phyloP scores from a whole-genome alignment of 2,888 invertebrate species.

The Schrankia costaestrigalis region DNA sequence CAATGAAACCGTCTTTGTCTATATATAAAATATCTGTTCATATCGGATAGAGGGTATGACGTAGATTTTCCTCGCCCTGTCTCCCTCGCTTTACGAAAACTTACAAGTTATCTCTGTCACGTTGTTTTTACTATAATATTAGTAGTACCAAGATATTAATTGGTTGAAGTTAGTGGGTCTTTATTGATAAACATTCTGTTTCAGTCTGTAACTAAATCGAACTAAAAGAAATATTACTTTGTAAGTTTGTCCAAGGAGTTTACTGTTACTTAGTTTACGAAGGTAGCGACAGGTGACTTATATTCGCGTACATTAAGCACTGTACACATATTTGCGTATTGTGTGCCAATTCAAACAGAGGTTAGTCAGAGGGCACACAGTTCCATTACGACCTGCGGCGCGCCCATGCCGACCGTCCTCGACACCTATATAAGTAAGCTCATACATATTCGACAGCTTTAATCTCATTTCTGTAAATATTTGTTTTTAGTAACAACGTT shows the following conservation, averaged over 20 bases:
- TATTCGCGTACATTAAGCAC: slow-evolving; percentile 16
- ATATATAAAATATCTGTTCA: slow-evolving; percentile 12
- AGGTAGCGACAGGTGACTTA: slow-evolving; percentile 1
- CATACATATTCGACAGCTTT: slow-evolving; percentile 50
- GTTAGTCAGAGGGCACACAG: slow-evolving; percentile 14
- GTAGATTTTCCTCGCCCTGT: slow-evolving; percentile 9
- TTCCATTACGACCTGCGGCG: slow-evolving; percentile 24
- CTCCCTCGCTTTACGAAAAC: slow-evolving; percentile 16
- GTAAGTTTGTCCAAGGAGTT: too few relatives aligned
- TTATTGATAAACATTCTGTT: too few relatives aligned
- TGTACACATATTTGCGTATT: slow-evolving; percentile 24
- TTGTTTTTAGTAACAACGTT: slow-evolving; percentile 29
- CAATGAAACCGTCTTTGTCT: not conserved
- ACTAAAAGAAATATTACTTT: too few relatives aligned
- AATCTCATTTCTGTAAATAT: slow-evolving; percentile 52
- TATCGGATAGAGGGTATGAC: slow-evolving; percentile 3
- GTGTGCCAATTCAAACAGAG: slow-evolving; percentile 14
- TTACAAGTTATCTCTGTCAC: too few relatives aligned
- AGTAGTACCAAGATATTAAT: too few relatives aligned
- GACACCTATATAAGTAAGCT: slow-evolving; percentile 33
- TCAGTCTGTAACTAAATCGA: too few relatives aligned
- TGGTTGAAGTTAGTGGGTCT: too few relatives aligned
- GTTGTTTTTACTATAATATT: too few relatives aligned
- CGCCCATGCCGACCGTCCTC: slow-evolving; percentile 18
- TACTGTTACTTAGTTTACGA: too few relatives aligned